phyloP scores from a whole-genome alignment of 2,797 vertebrate species.

The Nasua narica region DNA sequence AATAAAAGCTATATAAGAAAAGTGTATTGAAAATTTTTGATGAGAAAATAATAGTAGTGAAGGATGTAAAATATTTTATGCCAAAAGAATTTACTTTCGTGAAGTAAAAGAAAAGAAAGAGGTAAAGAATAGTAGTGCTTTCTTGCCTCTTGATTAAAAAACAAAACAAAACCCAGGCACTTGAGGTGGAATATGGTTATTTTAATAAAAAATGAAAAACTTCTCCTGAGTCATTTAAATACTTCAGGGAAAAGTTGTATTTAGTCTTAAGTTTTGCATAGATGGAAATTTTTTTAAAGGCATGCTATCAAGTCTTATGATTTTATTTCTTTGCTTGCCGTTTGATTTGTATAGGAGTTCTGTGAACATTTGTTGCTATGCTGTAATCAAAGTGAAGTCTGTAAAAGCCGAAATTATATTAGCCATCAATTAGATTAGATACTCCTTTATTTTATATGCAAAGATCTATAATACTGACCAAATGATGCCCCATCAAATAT shows the following conservation, averaged over 20 bases:
- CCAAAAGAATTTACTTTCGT: conserved; percentile 42
- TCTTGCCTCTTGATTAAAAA: conserved; percentile 30
- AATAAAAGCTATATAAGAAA: background rate
- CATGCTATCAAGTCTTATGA: conserved; percentile 43
- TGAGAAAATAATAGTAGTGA: conserved; percentile 37
- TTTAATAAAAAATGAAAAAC: conserved; percentile 75
- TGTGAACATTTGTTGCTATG: background rate
- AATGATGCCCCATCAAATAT: conserved; percentile 77
- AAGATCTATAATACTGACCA: conserved; percentile 76
- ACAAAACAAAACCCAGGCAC: conserved; percentile 22
- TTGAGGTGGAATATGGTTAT: conserved; percentile 55
- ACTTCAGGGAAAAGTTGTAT: conserved; percentile 48
- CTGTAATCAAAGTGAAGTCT: background rate
- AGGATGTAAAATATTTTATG: conserved; percentile 43
- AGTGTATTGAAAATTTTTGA: conserved; percentile 30
- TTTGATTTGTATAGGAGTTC: background rate
- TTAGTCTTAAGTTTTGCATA: conserved; percentile 47
- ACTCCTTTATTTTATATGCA: conserved; percentile 77
- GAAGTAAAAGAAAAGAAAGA: background rate
- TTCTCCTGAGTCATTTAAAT: conserved; percentile 69
- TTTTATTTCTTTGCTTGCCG: conserved; percentile 60
- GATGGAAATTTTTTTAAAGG: conserved; percentile 36
- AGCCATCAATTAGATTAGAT: conserved; percentile 42
- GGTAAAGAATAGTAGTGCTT: conserved; percentile 70
- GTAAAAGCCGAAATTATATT: conserved; percentile 27